Percentiles rank a stretch among this genome's conserved stretches.
phyloP scores from a whole-genome alignment of 1,140 invertebrate species.

The Drosophila funebris region DNA sequence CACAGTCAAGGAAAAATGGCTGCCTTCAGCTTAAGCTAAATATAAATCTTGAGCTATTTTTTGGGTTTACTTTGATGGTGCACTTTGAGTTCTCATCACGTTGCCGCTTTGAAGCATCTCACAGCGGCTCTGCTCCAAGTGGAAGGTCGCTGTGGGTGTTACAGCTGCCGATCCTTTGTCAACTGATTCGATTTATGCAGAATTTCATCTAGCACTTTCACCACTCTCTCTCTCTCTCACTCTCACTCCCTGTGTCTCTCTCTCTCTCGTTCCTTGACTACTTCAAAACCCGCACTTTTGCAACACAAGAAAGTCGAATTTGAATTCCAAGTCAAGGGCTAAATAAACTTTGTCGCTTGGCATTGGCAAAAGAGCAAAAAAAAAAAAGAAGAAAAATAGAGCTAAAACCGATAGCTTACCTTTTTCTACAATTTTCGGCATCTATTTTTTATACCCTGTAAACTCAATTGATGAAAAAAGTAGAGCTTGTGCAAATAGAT shows the following conservation, averaged over 20 bases:
- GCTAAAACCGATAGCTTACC: not conserved
- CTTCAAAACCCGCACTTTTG: conserved; percentile 48
- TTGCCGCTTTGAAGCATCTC: conserved; percentile 19
- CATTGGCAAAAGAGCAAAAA: conserved; percentile 48
- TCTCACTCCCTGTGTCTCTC: not conserved
- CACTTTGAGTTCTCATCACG: conserved; percentile 10
- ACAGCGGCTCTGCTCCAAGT: not conserved
- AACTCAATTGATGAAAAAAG: not conserved
- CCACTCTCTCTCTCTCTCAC: not conserved
- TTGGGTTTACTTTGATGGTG: not conserved
- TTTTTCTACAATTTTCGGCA: conserved; percentile 9
- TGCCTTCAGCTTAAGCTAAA: conserved; percentile 16
- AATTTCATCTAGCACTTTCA: too few relatives aligned
- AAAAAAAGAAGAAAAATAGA: not conserved
- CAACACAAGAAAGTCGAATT: conserved; percentile 30
- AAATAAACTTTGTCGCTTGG: conserved; percentile 69
- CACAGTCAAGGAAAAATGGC: conserved; percentile 18
- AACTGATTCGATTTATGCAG: conserved; percentile 63
- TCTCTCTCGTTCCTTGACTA: not conserved
- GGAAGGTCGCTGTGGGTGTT: not conserved
- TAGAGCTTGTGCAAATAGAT: too few relatives aligned
- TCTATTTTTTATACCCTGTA: conserved; percentile 2
- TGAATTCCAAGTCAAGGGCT: conserved; percentile 75
- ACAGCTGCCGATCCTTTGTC: conserved; percentile 7
- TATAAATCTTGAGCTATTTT: conserved; percentile 45